Evolutionary conservation across 2,888 invertebrate genomes (phyloP), one percentile per base, ranked within the genome.

Genomic region (Chrysolina oricalcia): DNA sequence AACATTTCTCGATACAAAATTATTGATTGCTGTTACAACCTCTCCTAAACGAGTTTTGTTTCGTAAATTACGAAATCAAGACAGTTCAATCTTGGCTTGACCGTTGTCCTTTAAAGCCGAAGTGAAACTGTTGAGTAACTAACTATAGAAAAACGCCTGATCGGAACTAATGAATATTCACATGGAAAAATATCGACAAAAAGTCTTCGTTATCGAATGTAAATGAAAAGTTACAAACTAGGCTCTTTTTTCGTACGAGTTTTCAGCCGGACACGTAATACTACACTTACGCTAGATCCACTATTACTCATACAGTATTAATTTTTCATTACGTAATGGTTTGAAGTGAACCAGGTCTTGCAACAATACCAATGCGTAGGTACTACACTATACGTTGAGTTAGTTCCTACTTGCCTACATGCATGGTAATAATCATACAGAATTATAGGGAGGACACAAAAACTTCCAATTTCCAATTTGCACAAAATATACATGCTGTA

Each of bases 231-330:
- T 59, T 59, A 27, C 27, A 48, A 48, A 9, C 15, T 8, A 10
- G 56, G 1, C 5, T 56, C 19, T 21, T 3, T 56, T 27, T 23
- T n/a, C 9, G 59, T n/a, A 59, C 2, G 15, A 27, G 13, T 59
- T 59, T 59, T 27, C 27, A 56, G 10, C 19, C 56, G 21, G 6
- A 10, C 27, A 59, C 59, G 35, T 59, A 59, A 59, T n/a, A 59
- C 59, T n/a, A 59, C 59, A n/a, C 27, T 15, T 59, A n/a, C 3
- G 59, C 35, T 15, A 27, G n/a, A n/a, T 59, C 59, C 59, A 59
- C 59, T 59, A 27, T 53, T 53, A 8, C 35, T 35, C 8, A 53
- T 23, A 21, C 17, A 53, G 53, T 13, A 53, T 19, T 53, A 10
- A 53, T 53, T 53, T 53, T 53, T 5, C 19, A 21, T 53, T 53